phyloP scores from a whole-genome alignment of 2,888 invertebrate genomes.

The Litoditis marina region DNA sequence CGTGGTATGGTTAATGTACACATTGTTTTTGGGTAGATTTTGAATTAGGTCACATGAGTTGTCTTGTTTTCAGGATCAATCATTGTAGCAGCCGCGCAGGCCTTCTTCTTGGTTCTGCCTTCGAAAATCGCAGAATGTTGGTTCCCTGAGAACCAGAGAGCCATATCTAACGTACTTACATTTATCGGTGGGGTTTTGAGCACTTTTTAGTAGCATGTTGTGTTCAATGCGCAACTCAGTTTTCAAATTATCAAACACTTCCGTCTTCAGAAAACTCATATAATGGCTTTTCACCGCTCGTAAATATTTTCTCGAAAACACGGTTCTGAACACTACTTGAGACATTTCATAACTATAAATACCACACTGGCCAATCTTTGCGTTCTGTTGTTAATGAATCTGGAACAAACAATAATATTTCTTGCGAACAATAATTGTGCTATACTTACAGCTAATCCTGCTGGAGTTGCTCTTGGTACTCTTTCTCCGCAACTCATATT shows the following conservation, averaged over 20 bases:
- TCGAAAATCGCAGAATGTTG: constrained; percentile 59
- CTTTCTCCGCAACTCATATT: constrained; percentile 47
- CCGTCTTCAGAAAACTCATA: no score
- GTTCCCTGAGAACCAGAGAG: constrained; percentile 56
- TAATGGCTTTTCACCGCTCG: no score
- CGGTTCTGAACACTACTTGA: no score
- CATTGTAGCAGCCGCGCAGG: constrained; percentile 52
- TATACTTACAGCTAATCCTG: constrained; percentile 55
- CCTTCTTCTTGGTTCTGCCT: constrained; percentile 55
- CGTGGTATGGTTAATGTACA: no score
- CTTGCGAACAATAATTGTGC: no score
- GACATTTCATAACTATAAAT: no score
- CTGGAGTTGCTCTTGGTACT: constrained; percentile 55
- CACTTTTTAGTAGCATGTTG: neutral
- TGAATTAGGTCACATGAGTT: no score
- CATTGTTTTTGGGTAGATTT: no score
- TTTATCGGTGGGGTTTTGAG: constrained; percentile 44
- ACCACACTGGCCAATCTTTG: no score
- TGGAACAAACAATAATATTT: constrained; percentile 1
- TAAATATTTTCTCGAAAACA: no score
- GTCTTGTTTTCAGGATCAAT: constrained; percentile 38
- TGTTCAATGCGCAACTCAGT: no score
- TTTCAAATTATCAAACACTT: no score
- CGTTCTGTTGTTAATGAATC: neutral
- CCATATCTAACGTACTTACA: constrained; percentile 56